phyloP scores from a whole-genome alignment of 2,113 vertebrate genomes.

The Pedionomus torquatus region DNA sequence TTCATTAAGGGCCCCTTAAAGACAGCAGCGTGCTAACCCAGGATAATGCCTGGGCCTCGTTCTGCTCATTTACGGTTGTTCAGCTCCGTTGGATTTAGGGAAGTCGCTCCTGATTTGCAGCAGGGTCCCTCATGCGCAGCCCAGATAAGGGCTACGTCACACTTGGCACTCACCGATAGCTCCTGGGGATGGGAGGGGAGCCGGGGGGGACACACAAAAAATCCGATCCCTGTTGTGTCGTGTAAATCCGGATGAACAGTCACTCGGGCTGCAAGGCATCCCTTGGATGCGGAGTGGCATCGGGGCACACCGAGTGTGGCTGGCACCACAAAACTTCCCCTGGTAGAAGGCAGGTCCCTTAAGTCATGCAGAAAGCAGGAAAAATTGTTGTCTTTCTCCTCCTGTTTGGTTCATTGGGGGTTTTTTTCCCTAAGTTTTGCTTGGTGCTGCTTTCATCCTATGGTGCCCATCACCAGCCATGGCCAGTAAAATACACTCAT shows the following conservation, averaged over 20 bases:
- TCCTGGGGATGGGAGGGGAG: background rate
- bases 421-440: background rate
- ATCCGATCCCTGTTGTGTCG: constrained; percentile 10
- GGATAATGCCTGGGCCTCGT: constrained; percentile 38
- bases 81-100: constrained; percentile 60
- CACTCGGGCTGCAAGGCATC: constrained; percentile 37
- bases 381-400: background rate
- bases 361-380: background rate
- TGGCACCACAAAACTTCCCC: background rate
- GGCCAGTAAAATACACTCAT: background rate
- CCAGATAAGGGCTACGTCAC: constrained; percentile 62
- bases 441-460: background rate
- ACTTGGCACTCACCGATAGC: constrained; percentile 43
- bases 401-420: background rate
- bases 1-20: constrained; percentile 60
- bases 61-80: constrained; percentile 62
- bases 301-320: background rate
- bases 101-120: constrained; percentile 61
- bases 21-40: constrained; percentile 17
- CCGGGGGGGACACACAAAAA: background rate
- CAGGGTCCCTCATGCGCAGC: constrained; percentile 29
- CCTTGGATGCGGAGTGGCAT: background rate
- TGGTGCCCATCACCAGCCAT: background rate
- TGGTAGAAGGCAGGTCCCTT: background rate
- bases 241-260: constrained; percentile 55